Percentiles rank a stretch among this genome's conserved stretches.
Conservation (phyloP, 2,797 vertebrate genomes). For the Poliocrania exsul region DNA sequence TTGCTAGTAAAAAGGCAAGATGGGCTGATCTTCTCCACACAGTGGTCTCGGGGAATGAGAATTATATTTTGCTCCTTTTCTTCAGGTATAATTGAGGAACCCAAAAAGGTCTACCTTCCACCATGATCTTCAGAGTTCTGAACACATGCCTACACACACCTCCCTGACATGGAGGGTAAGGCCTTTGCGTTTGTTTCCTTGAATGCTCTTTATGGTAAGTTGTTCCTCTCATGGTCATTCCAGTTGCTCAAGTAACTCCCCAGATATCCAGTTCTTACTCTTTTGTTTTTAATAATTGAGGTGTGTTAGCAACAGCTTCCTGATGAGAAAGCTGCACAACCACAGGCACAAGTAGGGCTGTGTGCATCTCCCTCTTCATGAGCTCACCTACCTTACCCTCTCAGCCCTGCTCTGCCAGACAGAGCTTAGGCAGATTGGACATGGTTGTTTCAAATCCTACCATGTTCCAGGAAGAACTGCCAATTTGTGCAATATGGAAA, state of each 20-base stretch:
- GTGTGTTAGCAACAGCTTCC: background rate
- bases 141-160: background rate
- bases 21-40: background rate
- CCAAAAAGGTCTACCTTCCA: background rate
- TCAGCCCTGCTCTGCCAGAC: background rate
- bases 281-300: background rate
- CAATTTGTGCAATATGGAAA: background rate
- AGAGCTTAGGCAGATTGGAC: background rate
- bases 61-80: background rate
- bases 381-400: background rate
- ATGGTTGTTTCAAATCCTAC: accelerated
- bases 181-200: background rate
- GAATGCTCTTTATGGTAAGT: background rate
- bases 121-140: background rate
- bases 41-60: background rate
- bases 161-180: accelerated
- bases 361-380: background rate
- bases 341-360: background rate
- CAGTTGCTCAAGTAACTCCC: background rate
- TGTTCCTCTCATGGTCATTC: background rate
- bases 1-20: background rate
- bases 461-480: background rate
- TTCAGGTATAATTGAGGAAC: background rate
- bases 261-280: accelerated
- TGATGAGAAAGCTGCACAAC: background rate